Conservation (phyloP, 2,888 invertebrate genomes). For the Seladonia tumulorum region DNA sequence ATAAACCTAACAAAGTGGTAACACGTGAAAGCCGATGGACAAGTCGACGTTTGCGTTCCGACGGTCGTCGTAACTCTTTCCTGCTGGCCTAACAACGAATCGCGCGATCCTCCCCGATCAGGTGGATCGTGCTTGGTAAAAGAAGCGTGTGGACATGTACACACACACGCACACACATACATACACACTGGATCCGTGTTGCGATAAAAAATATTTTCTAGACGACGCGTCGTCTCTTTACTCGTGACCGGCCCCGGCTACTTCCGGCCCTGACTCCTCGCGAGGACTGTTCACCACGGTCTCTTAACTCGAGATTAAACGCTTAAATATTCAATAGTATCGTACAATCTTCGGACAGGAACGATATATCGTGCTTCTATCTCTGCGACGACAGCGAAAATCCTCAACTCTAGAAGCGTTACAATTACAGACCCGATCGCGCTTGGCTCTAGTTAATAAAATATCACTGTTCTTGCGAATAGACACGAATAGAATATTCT, state of each 20-base stretch:
- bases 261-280: background rate
- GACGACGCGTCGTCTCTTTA: background rate
- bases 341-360: slow-evolving; percentile 36
- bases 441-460: slow-evolving; percentile 75
- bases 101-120: slow-evolving; percentile 20
- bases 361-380: slow-evolving; percentile 28
- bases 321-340: slow-evolving; percentile 38
- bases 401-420: slow-evolving; percentile 72
- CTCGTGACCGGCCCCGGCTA: slow-evolving; percentile 6
- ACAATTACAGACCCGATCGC: slow-evolving; percentile 67
- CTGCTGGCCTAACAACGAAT: slow-evolving; percentile 27
- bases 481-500: slow-evolving; percentile 67
- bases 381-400: slow-evolving; percentile 18
- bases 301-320: slow-evolving; percentile 32
- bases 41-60: slow-evolving; percentile 33
- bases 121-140: slow-evolving; percentile 11
- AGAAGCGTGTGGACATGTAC: slow-evolving; percentile 12
- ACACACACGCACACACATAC: background rate
- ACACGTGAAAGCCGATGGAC: slow-evolving; percentile 48
- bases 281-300: background rate
- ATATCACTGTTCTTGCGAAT: slow-evolving; percentile 75
- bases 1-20: slow-evolving; percentile 63
- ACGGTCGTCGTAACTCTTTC: slow-evolving; percentile 17
- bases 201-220: slow-evolving; percentile 43
- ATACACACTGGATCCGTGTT: slow-evolving; percentile 2